phyloP scores from a whole-genome alignment of 2,797 vertebrate species.

The Champsocephalus esox region DNA sequence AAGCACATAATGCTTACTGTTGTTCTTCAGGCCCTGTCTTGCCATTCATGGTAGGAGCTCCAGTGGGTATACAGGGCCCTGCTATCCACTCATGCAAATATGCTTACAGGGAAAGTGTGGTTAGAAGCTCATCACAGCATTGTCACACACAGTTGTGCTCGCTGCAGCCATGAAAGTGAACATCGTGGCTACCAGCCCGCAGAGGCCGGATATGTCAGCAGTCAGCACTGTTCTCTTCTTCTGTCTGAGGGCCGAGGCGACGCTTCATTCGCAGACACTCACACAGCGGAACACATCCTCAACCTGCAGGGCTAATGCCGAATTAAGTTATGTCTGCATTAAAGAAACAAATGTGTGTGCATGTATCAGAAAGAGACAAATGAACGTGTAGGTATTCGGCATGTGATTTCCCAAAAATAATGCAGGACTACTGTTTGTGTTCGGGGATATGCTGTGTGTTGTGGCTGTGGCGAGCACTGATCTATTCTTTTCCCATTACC shows the following conservation, averaged over 20 bases:
- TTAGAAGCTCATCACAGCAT: conserved; percentile 59
- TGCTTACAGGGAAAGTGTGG: conserved; percentile 49
- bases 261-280: conserved; percentile 17
- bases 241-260: conserved; percentile 16
- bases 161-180: conserved; percentile 41
- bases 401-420: conserved; percentile 37
- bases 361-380: background rate
- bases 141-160: conserved; percentile 51
- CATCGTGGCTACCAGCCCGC: conserved; percentile 29
- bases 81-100: conserved; percentile 56
- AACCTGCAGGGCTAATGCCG: conserved; percentile 25
- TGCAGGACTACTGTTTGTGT: conserved; percentile 44
- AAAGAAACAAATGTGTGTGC: conserved; percentile 3
- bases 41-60: conserved; percentile 40
- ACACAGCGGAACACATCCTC: background rate
- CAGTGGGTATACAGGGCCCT: conserved; percentile 28
- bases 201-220: conserved; percentile 13
- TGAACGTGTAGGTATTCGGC: conserved; percentile 40
- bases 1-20: conserved; percentile 54
- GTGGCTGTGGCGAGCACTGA: conserved; percentile 80
- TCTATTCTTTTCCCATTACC: conserved; percentile 88
- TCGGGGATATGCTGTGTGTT: conserved; percentile 65
- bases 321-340: conserved; percentile 17
- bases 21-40: conserved; percentile 60
- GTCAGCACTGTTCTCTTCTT: conserved; percentile 18